These are phyloP conservation scores for Zapornia atra DNA, from an alignment of 2,113 vertebrate genomes.

Conservation along the genomic window DNA sequence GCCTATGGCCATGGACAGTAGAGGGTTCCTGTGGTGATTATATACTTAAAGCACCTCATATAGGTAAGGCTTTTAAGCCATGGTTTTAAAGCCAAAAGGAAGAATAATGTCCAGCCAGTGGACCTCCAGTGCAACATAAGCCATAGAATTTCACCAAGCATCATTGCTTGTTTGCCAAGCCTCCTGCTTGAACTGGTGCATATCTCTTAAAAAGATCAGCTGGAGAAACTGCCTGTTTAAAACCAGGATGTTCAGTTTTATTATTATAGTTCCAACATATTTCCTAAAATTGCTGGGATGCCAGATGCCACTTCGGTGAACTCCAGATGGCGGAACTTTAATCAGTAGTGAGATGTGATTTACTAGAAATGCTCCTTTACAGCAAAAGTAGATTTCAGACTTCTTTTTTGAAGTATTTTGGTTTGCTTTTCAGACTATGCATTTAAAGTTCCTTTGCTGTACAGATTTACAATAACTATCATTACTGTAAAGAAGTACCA, in stretches of 20 bases:
- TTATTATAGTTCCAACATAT: constrained; percentile 27
- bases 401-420: neutral
- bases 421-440: neutral
- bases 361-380: constrained; percentile 17
- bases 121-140: neutral
- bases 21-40: neutral
- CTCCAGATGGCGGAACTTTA: constrained; percentile 57
- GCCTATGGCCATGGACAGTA: neutral
- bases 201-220: constrained; percentile 5
- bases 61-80: neutral
- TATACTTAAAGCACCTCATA: neutral
- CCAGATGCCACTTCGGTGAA: constrained; percentile 23
- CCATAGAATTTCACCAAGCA: neutral
- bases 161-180: neutral
- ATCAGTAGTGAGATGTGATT: constrained; percentile 50
- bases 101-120: neutral
- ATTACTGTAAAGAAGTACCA: neutral
- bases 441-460: neutral
- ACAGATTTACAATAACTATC: neutral
- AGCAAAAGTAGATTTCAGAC: neutral
- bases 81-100: neutral
- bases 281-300: constrained; percentile 49
- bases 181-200: neutral
- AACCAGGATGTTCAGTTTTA: neutral
- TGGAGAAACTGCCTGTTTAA: constrained; percentile 13